Base-by-base conservation (phyloP, 2,888 invertebrate genomes). In the Rotaria socialis region DNA sequence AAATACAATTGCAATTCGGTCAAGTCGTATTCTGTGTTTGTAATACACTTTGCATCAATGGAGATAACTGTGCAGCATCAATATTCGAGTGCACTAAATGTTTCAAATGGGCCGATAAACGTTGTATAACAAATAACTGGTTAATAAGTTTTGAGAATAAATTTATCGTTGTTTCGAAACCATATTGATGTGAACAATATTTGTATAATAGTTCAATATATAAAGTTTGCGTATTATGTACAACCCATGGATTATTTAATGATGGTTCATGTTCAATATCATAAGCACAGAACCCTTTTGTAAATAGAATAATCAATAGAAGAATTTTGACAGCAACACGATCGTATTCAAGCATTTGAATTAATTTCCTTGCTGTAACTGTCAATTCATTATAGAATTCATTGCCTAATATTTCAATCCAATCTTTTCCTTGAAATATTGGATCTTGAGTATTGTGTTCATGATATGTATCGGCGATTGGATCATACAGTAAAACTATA, bases 151-250 rank as follows among this genome's bases (percentile, higher is more conserved):
- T 47, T 80, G 80, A 24, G 24, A 80, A 80, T 80, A 80, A 80
- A 47, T 14, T 7, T 41, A n/a, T 80, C n/a, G 80, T 80, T 80
- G 19, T 80, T 8, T 24, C 47, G 8, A 14, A 80, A 11, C 47
- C 80, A n/a, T 80, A 80, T n/a, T 80, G 80, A 47, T 47, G 43
- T 47, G 47, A 43, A 80, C 80, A 80, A 80, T 80, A 80, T 80
- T 47, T 43, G 11, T 47, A 80, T 47, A 80, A 80, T 11, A n/a
- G 2, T 24, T 80, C 80, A 24, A 47, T 3, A 47, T 47, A 80
- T 0, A 47, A n/a, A 80, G 7, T 47, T 2, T 80, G 80, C 24
- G 11, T 24, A n/a, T 80, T 80, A 10, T 3, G 47, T 10, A n/a
- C 47, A 47, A 24, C 11, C 0, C 6, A 80, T 14, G 11, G 2